Evolutionary conservation across 2,797 vertebrate species (phyloP).

Genomic region (Hoplostethus atlanticus): DNA sequence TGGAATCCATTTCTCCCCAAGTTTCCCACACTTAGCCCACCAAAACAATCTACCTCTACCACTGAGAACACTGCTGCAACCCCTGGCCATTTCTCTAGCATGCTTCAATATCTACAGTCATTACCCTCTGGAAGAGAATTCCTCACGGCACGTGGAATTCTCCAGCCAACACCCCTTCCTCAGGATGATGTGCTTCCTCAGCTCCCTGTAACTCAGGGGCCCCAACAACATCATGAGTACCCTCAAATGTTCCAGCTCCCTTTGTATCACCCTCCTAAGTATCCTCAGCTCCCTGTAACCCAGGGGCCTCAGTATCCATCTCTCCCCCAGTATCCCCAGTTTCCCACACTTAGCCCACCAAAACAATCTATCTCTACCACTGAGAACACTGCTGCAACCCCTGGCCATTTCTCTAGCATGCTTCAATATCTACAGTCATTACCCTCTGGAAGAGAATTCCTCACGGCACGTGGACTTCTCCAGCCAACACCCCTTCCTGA

Average conservation of each 20-base stretch:
- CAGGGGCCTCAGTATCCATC: neutral
- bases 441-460: slow-evolving; percentile 30
- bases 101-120: too few relatives aligned
- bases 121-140: too few relatives aligned
- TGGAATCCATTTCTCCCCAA: slow-evolving; percentile 13
- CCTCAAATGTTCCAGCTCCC: slow-evolving; percentile 32
- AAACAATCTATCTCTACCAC: neutral
- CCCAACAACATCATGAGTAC: slow-evolving; percentile 5
- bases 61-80: too few relatives aligned
- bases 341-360: slow-evolving; percentile 25
- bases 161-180: too few relatives aligned
- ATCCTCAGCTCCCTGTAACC: neutral
- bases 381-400: slow-evolving; percentile 9
- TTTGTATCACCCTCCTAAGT: slow-evolving; percentile 27
- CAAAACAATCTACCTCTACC: too few relatives aligned
- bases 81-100: too few relatives aligned
- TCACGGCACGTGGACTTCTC: slow-evolving; percentile 31
- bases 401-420: neutral
- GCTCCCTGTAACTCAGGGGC: neutral
- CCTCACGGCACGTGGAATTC: too few relatives aligned
- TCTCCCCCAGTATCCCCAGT: slow-evolving; percentile 23
- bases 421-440: slow-evolving; percentile 12
- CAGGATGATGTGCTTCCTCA: too few relatives aligned
- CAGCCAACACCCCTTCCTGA: slow-evolving; percentile 24
- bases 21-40: neutral